These are phyloP conservation scores for Pogonomyrmex californicus DNA, from an alignment of 1,140 invertebrate species.

Conservation along the genomic window DNA sequence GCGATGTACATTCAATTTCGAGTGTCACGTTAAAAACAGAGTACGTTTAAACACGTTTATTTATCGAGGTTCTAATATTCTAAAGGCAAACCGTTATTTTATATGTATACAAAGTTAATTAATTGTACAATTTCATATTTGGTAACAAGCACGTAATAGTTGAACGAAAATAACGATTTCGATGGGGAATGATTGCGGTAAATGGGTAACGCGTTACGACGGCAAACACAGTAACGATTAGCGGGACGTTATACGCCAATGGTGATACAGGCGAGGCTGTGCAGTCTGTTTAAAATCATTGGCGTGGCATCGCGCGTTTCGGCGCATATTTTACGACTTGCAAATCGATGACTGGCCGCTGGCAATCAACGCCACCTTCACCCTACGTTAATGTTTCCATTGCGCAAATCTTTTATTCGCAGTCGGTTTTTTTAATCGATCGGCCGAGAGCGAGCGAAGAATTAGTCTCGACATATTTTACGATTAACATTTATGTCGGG, in stretches of 20 bases:
- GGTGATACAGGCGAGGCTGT: slow-evolving; percentile 73
- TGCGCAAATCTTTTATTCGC: slow-evolving; percentile 21
- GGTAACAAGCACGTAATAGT: not conserved
- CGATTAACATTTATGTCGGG: not conserved
- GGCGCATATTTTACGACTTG: slow-evolving; percentile 54
- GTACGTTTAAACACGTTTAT: not conserved
- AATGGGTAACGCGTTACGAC: slow-evolving; percentile 73
- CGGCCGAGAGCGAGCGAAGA: not conserved
- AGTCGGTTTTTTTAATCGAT: slow-evolving; percentile 35
- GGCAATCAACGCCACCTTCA: slow-evolving; percentile 68
- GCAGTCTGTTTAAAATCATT: slow-evolving; percentile 80
- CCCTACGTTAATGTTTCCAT: slow-evolving; percentile 45
- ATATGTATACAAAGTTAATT: not conserved
- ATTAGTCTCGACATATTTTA: slow-evolving; percentile 13
- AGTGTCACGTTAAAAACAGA: not conserved
- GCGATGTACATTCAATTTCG: not conserved
- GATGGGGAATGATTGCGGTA: slow-evolving; percentile 70
- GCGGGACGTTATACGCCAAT: slow-evolving; percentile 77
- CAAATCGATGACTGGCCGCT: slow-evolving; percentile 76
- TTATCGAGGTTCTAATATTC: not conserved
- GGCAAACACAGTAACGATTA: slow-evolving; percentile 76
- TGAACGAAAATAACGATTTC: slow-evolving; percentile 62
- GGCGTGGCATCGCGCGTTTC: slow-evolving; percentile 68
- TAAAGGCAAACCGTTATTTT: not conserved
- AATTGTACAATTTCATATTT: slow-evolving; percentile 17